These are phyloP conservation scores for Drosophila diplacantha DNA, from an alignment of 2,888 invertebrate species.

Conservation along the genomic window DNA sequence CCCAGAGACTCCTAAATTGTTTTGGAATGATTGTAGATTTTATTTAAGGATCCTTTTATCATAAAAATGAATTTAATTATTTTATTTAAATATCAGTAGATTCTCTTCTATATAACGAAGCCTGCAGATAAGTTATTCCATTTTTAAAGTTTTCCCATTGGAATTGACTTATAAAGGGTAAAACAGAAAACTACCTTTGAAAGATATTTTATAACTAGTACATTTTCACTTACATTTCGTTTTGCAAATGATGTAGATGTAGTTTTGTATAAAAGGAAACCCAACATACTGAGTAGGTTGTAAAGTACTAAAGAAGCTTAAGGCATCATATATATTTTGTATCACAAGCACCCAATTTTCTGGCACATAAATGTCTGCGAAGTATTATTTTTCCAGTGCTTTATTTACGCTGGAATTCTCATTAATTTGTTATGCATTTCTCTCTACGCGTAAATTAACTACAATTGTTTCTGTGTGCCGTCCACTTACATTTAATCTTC, in stretches of 20 bases:
- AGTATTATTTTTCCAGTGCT: conserved; percentile 1
- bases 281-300: background rate
- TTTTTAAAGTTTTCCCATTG: too few species aligned
- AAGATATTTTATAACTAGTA: background rate
- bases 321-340: background rate
- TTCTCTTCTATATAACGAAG: background rate
- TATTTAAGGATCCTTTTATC: background rate
- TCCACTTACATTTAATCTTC: conserved; percentile 68
- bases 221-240: background rate
- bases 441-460: conserved; percentile 66
- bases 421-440: conserved; percentile 69
- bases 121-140: background rate
- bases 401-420: conserved; percentile 44
- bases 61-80: background rate
- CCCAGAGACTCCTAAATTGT: too few species aligned
- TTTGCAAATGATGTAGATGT: background rate
- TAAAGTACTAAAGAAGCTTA: background rate
- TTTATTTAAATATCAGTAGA: background rate
- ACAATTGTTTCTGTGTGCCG: conserved; percentile 62
- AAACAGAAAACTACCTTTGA: too few species aligned
- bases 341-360: background rate
- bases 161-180: background rate
- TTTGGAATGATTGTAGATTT: background rate
- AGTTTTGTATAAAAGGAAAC: background rate
- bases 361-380: background rate